phyloP scores from a whole-genome alignment of 1,140 invertebrate species.

The Grapholita molesta region DNA sequence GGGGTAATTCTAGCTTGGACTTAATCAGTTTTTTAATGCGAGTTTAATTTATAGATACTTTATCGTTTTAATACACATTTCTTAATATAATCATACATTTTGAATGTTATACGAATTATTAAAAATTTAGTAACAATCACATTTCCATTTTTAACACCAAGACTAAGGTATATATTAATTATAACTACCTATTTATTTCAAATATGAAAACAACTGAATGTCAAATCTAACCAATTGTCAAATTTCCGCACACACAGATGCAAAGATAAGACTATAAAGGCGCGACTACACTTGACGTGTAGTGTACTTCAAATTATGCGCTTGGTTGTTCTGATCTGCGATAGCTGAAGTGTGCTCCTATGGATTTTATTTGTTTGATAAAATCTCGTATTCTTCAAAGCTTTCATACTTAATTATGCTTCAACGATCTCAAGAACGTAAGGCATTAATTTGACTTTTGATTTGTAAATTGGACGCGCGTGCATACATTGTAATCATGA shows the following conservation, averaged over 20 bases:
- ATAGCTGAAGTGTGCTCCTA: slow-evolving; percentile 50
- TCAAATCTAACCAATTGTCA: slow-evolving; percentile 26
- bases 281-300: slow-evolving; percentile 59
- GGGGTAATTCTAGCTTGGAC: no score
- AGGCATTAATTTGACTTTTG: neutral
- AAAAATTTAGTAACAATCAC: no score
- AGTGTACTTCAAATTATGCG: slow-evolving; percentile 52
- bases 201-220: neutral
- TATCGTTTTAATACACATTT: no score
- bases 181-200: no score
- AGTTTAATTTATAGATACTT: no score
- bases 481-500: neutral
- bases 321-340: slow-evolving; percentile 63
- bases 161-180: no score
- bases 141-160: no score
- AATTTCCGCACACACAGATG: slow-evolving; percentile 33
- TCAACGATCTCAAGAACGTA: slow-evolving; percentile 5
- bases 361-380: slow-evolving; percentile 21
- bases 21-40: no score
- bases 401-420: slow-evolving; percentile 1
- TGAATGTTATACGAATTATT: no score
- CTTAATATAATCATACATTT: no score
- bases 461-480: neutral
- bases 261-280: slow-evolving; percentile 55
- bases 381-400: slow-evolving; percentile 2